Evolutionary conservation across 1,140 invertebrate genomes (phyloP), one percentile per base, ranked within the genome.

Genomic region (Macrobrachium nipponense): DNA sequence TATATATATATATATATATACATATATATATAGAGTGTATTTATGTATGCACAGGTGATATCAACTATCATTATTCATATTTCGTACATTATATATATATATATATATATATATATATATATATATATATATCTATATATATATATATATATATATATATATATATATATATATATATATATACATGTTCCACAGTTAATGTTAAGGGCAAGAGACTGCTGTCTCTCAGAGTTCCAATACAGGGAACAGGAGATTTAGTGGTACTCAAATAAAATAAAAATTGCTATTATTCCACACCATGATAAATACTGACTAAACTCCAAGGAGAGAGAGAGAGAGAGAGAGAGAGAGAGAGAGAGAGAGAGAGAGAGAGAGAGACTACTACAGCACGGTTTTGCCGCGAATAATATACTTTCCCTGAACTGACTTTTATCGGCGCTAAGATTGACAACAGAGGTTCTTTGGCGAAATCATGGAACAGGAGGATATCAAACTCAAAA

Each of bases 101-200:
- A 72, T 43, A 72, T n/a, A 72, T 14, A 72, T n/a, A 20, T 43
- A 72, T n/a, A 72, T 43, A 72, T n/a, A 72, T 43, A 72, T n/a
- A 72, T 43, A 72, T n/a, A 72, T n/a, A 72, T n/a, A 72, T 43
- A 72, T n/a, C n/a, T n/a, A 72, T n/a, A 72, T n/a, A 72, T n/a
- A 72, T n/a, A 72, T n/a, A 72, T n/a, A 72, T n/a, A 72, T 43
- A 72, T 43, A 72, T 51, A 73, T 51, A 73, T 51, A 73, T 51
- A 73, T 51, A 73, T 51, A 73, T 51, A 73, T 51, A 73, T 51
- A 73, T 51, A 73, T 51, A 73, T 18, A 73, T 51, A 73, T 51
- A 73, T 51, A 36, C 4, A 36, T 36, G 27, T 36, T 36, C 27
- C 27, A 36, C 27, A 36, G 27, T 36, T 36, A 2, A 36, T 2